Base-by-base conservation (phyloP, 2,888 invertebrate genomes). In the Diaprepes abbreviatus region DNA sequence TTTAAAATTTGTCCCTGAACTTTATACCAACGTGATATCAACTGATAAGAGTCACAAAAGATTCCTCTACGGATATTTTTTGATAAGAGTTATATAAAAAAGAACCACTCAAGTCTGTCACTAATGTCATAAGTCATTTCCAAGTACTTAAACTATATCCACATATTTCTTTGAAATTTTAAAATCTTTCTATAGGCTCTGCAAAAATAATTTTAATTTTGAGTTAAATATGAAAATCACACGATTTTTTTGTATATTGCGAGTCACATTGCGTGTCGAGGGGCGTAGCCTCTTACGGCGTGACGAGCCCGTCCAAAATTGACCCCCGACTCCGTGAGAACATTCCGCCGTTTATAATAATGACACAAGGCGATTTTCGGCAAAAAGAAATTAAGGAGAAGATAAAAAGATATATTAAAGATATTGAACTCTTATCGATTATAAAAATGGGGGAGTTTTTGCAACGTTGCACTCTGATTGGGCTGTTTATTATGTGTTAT, bases 271-370 rank as follows among this genome's bases (percentile, higher is more conserved):
- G 63, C 63, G 63, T 64, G 63, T 64, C 54, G 24, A 10, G 54
- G 63, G 63, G 63, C 63, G 63, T 64, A 64, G 63, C 63, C 63
- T 54, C 14, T 38, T 43, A 38, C 58, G 58, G 58, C 58, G 43
- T 58, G 58, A 58, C 31, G 28, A 9, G 12, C 43, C 43, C 43
- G 58, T 43, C 58, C 28, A 43, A 43, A 54, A 64, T 28, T 64
- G 63, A 64, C 63, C 63, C 63, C 43, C 43, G 54, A 64, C 63
- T 54, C 40, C 63, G 54, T 64, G 63, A 54, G 63, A 64, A 64
- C 31, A 54, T 38, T 40, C 28, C 10, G 54, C 45, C 54, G 63
- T 52, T 54, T 43, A 52, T 54, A 64, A 50, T 64, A 64, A 64
- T 52, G 52, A 38, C 62, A 52, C 43, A 58, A 58, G 16, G 28